Evolutionary conservation across 2,888 invertebrate species (phyloP).

Genomic region (Noctua fimbriata): DNA sequence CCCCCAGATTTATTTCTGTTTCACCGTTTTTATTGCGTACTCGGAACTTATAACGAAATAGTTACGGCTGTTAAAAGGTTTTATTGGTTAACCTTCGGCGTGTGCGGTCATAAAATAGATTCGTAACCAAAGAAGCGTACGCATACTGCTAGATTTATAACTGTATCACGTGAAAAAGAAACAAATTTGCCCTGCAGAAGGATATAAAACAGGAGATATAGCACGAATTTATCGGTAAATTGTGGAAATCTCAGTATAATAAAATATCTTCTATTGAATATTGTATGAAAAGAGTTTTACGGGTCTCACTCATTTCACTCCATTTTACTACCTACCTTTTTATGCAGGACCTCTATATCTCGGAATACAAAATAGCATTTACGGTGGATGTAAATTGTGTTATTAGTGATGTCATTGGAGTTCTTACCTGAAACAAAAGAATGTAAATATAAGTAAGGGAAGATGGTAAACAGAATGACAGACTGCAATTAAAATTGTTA

Average conservation of each 20-base stretch:
- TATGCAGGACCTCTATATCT: slow-evolving; percentile 81
- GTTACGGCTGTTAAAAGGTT: slow-evolving; percentile 90
- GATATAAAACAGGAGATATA: slow-evolving; percentile 88
- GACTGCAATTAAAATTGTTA: slow-evolving; percentile 78
- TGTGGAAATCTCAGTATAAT: slow-evolving; percentile 89
- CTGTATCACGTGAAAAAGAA: slow-evolving; percentile 88
- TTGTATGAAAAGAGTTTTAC: slow-evolving; percentile 89
- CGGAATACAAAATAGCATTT: slow-evolving; percentile 77
- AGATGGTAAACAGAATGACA: slow-evolving; percentile 61
- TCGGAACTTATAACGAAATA: slow-evolving; percentile 90
- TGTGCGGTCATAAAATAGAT: slow-evolving; percentile 89
- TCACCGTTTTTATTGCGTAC: slow-evolving; percentile 89
- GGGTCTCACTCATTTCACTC: slow-evolving; percentile 87
- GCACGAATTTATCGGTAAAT: slow-evolving; percentile 88
- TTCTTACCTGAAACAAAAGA: slow-evolving; percentile 82
- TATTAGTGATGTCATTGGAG: slow-evolving; percentile 73
- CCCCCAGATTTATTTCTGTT: slow-evolving; percentile 88
- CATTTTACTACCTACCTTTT: slow-evolving; percentile 87
- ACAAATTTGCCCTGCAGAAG: slow-evolving; percentile 87
- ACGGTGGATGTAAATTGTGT: slow-evolving; percentile 70
- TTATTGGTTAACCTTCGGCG: slow-evolving; percentile 90
- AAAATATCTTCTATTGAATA: slow-evolving; percentile 90
- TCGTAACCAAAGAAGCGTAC: slow-evolving; percentile 88
- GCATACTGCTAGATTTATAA: slow-evolving; percentile 87
- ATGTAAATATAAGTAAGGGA: slow-evolving; percentile 46